Base-by-base conservation (phyloP, 2,888 invertebrate genomes). In the Eumacrocentrus americanus region DNA sequence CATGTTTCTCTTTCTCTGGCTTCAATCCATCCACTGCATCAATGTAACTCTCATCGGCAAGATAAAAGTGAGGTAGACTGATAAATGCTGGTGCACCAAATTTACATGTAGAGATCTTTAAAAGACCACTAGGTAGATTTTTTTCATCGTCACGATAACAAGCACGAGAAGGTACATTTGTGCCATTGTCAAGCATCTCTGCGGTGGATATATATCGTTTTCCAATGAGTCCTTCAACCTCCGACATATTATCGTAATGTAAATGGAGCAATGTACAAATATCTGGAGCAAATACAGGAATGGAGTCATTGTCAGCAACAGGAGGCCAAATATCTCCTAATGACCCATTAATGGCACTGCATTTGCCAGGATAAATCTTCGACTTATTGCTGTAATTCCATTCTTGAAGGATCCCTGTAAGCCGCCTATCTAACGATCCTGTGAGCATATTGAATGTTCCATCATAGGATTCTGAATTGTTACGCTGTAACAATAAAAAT, bases 321-420 rank as follows among this genome's bases (percentile, higher is more conserved):
- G 92, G 91, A 18, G 92, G 91, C 86, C 91, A 93, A 18, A 92
- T 81, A 81, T 94, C 94, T 0, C 94, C 94, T 0, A 88, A 87
- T 6, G 89, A 89, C 12, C 94, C 94, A 67, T 84, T 84, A 3
- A 94, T 87, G 35, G 72, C 73, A 1, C 88, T 89, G 75, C 94
- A 94, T 44, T 86, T 82, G 35, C 78, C 83, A 0, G 80, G 69
- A 75, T 89, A 87, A 73, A 83, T 88, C 29, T 81, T 70, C 0
- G 88, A 87, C 14, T 83, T 77, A 48, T 82, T 81, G 12, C 82
- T 82, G 69, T 84, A 83, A 75, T 89, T 88, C 94, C 94, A 95
- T 61, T 84, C 81, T 53, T 87, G 85, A 4, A 94, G 71, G 40
- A 85, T 82, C n/a, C 92, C 92, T 37, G 93, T 79, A 59, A 86